Percentiles rank a stretch among this genome's conserved stretches.
These are phyloP conservation scores for Tympanoctomys barrerae DNA, from an alignment of 2,797 vertebrate genomes.

Conservation along the genomic window DNA sequence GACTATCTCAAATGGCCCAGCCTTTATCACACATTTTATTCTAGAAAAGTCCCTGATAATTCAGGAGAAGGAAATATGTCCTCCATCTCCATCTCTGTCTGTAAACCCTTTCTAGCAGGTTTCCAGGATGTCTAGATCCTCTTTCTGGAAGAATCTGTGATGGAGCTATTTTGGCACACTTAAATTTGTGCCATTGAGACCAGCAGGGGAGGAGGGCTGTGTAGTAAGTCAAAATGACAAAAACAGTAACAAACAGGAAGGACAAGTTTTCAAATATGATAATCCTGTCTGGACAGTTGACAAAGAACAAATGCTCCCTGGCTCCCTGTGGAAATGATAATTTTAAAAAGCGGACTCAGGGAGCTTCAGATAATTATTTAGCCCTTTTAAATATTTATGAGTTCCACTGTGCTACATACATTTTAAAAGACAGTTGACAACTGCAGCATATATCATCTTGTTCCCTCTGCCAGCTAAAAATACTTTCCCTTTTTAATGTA, in stretches of 20 bases:
- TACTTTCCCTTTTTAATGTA: conserved; percentile 79
- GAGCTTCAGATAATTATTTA: conserved; percentile 89
- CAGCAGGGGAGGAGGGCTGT: not conserved
- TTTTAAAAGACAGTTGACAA: conserved; percentile 88
- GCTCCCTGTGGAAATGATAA: conserved; percentile 87
- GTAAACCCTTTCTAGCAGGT: not conserved
- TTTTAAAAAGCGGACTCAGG: conserved; percentile 83
- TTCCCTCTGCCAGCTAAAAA: conserved; percentile 86
- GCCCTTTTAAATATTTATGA: conserved; percentile 90
- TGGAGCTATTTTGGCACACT: conserved; percentile 68
- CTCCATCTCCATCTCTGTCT: not conserved
- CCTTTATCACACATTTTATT: not conserved
- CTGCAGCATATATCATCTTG: conserved; percentile 85
- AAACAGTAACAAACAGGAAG: conserved; percentile 70
- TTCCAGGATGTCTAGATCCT: not conserved
- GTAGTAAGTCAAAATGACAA: conserved; percentile 58
- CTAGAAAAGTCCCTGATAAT: not conserved
- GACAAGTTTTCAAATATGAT: conserved; percentile 84
- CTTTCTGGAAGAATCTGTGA: not conserved
- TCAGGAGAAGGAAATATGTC: not conserved
- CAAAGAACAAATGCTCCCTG: conserved; percentile 85
- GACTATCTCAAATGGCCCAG: not conserved
- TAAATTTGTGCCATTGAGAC: conserved; percentile 63
- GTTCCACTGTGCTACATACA: conserved; percentile 85
- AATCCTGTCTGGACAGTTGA: conserved; percentile 84